Evolutionary conservation across 1,140 invertebrate species (phyloP), one percentile per base, ranked within the genome.

Genomic region (Pygmarrhopalites habei): DNA sequence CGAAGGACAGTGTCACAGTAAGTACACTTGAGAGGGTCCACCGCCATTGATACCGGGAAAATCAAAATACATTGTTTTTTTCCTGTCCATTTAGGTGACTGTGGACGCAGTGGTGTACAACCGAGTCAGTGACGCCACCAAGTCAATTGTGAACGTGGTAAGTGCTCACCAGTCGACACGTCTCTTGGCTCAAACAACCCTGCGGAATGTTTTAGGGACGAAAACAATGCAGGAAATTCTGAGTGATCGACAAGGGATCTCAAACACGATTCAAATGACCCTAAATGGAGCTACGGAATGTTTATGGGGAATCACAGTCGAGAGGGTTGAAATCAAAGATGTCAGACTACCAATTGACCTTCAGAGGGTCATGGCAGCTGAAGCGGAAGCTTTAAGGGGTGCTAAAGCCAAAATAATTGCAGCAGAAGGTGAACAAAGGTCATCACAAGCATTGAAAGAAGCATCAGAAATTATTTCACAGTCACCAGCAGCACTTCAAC

Each of bases 141-240:
- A 96, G 59, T 95, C 92, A 41, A 92, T 98, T 66, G 92, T 92
- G 30, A 97, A 97, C 75, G 93, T 98, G 32, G 93, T 96, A 76
- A 95, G 98, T 76, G 92, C 92, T 30, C 91, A 94, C 75, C 90
- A 95, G 75, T 90, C 87, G 58, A 92, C 77, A 10, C 66, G 77
- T 30, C 71, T 78, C 30, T 66, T 79, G 65, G 79, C 75, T 30
- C 77, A 78, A 55, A 79, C 77, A 4, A 78, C 77, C 10, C 66
- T 78, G 10, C 63, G 77, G 47, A 80, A 80, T 63, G 78, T 80
- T 71, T 68, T 78, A 56, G 77, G 77, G 4, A 78, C 76, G 4
- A 77, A 77, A 64, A 75, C 76, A 64, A 68, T 78, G 25, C 75
- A 77, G 69, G 77, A 78, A 62, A 76, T 78, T 44, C 72, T 78